phyloP scores from a whole-genome alignment of 2,113 vertebrate species.

The Ivindomyrus marchei region DNA sequence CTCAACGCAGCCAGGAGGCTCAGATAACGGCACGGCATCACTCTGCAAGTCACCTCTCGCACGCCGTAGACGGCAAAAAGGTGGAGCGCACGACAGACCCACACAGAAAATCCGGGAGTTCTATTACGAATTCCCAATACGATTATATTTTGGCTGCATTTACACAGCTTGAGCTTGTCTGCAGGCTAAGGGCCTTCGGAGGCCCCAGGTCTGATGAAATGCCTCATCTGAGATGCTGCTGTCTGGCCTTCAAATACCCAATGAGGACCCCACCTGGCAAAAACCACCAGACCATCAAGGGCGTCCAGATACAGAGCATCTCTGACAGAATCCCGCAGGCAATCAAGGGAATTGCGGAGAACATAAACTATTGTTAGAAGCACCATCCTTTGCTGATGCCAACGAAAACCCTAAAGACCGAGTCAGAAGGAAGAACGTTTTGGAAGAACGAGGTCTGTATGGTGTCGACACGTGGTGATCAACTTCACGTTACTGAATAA shows the following conservation, averaged over 20 bases:
- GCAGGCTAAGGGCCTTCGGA: background rate
- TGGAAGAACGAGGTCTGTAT: background rate
- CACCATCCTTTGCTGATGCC: background rate
- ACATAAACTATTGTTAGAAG: background rate
- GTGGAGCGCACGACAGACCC: background rate
- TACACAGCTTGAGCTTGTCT: background rate
- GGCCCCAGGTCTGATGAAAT: background rate
- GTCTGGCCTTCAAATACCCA: background rate
- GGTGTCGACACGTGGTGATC: background rate
- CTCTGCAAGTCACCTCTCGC: background rate
- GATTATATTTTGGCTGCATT: background rate
- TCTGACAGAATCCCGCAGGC: background rate
- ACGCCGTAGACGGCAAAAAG: background rate
- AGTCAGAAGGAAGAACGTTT: background rate
- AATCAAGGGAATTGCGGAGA: background rate
- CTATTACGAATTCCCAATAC: background rate
- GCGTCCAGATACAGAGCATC: background rate
- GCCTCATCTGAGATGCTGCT: background rate
- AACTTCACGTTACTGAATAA: background rate
- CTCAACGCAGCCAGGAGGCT: background rate
- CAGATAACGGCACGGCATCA: background rate
- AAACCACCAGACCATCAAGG: background rate
- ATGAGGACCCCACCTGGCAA: background rate
- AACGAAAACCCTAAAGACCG: background rate
- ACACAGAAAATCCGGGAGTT: background rate